phyloP scores from a whole-genome alignment of 2,888 invertebrate genomes.

The Acrobasis suavella region DNA sequence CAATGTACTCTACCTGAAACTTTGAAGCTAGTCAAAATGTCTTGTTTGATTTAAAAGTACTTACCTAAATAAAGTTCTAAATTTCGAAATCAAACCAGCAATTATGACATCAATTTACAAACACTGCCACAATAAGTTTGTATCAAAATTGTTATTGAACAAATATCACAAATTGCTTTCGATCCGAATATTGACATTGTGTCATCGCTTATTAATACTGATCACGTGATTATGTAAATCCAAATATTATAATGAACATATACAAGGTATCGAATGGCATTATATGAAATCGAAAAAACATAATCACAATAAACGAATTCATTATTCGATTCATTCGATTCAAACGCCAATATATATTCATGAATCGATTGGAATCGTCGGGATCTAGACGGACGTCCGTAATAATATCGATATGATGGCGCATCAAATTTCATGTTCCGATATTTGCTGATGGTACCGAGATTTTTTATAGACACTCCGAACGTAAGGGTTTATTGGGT shows the following conservation, averaged over 20 bases:
- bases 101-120: not conserved
- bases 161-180: constrained; percentile 22
- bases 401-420: constrained; percentile 64
- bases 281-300: constrained; percentile 34
- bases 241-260: constrained; percentile 27
- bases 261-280: constrained; percentile 27
- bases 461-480: constrained; percentile 45
- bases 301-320: constrained; percentile 41
- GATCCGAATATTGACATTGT: constrained; percentile 25
- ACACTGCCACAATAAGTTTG: not conserved
- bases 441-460: constrained; percentile 40
- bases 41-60: no score
- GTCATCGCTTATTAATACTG: constrained; percentile 2
- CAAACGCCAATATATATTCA: constrained; percentile 59
- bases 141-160: constrained; percentile 12
- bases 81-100: no score
- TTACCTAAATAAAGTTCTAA: no score
- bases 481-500: constrained; percentile 37
- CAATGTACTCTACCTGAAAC: no score
- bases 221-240: constrained; percentile 20
- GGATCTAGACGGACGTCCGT: constrained; percentile 45
- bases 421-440: constrained; percentile 47
- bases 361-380: constrained; percentile 54
- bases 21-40: no score
- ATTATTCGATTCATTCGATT: constrained; percentile 37